These are phyloP conservation scores for Electrophaes corylata DNA, from an alignment of 2,888 invertebrate species.

Conservation along the genomic window DNA sequence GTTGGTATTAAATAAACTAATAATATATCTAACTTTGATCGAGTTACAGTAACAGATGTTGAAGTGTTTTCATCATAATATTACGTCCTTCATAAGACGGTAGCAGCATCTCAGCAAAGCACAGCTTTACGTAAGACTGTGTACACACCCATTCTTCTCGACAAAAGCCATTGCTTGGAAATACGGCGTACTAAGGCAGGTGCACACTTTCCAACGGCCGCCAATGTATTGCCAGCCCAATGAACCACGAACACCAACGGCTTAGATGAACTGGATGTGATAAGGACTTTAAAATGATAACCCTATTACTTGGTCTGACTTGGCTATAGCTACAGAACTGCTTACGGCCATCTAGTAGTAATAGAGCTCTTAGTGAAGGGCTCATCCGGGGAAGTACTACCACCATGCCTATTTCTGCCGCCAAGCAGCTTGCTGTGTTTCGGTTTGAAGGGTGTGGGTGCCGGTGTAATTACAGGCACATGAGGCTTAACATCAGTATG, in stretches of 20 bases:
- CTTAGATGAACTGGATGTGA: conserved; percentile 16
- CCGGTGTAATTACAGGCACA: no score
- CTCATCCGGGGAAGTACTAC: no score
- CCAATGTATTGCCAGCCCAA: conserved; percentile 32
- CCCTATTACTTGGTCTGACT: not conserved
- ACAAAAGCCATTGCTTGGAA: conserved; percentile 20
- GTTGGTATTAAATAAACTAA: no score
- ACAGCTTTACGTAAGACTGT: conserved; percentile 13
- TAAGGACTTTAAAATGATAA: not conserved
- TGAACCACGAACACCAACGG: conserved; percentile 21
- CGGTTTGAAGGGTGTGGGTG: no score
- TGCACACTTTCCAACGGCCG: conserved; percentile 30
- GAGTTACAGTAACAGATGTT: no score
- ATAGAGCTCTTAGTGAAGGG: no score
- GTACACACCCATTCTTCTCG: conserved; percentile 25
- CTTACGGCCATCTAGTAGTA: no score
- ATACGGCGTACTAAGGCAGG: conserved; percentile 26
- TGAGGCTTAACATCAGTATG: no score
- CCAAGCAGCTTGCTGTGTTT: no score
- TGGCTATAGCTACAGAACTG: no score
- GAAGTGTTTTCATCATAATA: not conserved
- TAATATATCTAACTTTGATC: no score
- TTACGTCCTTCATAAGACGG: not conserved
- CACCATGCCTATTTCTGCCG: no score
- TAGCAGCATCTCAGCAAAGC: not conserved